phyloP scores from a whole-genome alignment of 2,113 vertebrate genomes.

The Petrocephalus microphthalmus region DNA sequence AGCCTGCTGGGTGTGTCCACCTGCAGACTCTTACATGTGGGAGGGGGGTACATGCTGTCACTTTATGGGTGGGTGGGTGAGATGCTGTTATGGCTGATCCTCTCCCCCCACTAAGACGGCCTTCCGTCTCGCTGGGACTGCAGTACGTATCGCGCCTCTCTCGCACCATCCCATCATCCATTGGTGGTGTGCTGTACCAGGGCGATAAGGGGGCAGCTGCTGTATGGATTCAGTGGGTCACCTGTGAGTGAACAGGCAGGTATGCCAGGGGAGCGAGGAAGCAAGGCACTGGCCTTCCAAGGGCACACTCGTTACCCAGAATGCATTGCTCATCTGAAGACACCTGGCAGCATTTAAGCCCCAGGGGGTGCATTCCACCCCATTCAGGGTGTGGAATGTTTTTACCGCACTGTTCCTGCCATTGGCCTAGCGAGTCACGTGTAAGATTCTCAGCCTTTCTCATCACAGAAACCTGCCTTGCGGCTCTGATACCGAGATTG shows the following conservation, averaged over 20 bases:
- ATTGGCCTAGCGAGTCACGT: not conserved
- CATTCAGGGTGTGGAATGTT: constrained; percentile 17
- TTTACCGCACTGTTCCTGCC: constrained; percentile 8
- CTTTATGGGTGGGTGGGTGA: not conserved
- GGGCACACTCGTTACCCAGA: constrained; percentile 6
- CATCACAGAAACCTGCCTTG: not conserved
- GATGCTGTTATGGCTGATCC: too few relatives aligned
- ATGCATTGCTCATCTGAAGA: constrained; percentile 15
- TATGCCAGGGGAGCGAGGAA: not conserved
- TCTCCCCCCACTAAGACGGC: too few relatives aligned
- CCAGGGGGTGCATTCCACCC: constrained; percentile 1
- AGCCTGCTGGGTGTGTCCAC: not conserved
- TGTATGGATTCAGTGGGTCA: not conserved
- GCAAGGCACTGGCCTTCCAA: not conserved
- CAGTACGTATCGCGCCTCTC: not conserved
- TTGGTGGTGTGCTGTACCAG: not conserved
- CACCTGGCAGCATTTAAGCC: constrained; percentile 28
- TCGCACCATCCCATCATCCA: constrained; percentile 12
- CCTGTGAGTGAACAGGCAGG: not conserved
- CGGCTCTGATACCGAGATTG: not conserved
- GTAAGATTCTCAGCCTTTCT: not conserved
- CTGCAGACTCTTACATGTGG: not conserved
- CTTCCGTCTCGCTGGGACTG: not conserved
- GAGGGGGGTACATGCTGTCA: not conserved
- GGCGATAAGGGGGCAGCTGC: not conserved